Percentiles rank a stretch among this genome's conserved stretches.
Evolutionary conservation across 2,888 invertebrate genomes (phyloP).

Genomic region (Sinohyriopsis cumingii): DNA sequence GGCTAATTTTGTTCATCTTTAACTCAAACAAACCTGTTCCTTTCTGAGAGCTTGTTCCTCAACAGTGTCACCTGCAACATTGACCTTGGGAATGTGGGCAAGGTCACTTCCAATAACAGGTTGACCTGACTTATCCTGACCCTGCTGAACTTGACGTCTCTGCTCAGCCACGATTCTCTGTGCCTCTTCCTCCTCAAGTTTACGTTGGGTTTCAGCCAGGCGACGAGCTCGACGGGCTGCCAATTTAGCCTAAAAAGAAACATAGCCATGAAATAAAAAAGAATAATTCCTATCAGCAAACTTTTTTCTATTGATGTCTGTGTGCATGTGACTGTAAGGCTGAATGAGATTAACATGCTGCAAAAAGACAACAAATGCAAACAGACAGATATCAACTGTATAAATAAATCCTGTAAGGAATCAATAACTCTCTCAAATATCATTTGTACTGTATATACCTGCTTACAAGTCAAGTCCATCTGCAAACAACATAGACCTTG

Average conservation of each 20-base stretch:
- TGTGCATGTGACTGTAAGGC: no score
- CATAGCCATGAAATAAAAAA: background rate
- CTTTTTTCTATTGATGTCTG: no score
- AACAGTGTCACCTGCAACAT: conserved; percentile 34
- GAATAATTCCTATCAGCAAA: no score
- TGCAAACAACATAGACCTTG: no score
- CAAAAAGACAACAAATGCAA: no score
- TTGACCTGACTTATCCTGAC: conserved; percentile 13
- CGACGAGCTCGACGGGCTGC: conserved; percentile 53
- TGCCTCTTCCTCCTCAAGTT: conserved; percentile 60
- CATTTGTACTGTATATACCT: no score
- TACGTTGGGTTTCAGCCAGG: conserved; percentile 51
- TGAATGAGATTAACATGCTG: no score
- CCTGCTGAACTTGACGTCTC: conserved; percentile 56
- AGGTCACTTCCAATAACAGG: conserved; percentile 8
- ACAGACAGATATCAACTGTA: no score
- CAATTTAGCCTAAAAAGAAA: conserved; percentile 57
- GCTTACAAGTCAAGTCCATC: no score
- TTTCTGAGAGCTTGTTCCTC: conserved; percentile 65
- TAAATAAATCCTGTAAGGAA: no score
- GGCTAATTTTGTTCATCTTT: background rate
- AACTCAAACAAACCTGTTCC: conserved; percentile 56
- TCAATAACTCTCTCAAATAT: no score
- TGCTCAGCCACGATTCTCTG: conserved; percentile 63
- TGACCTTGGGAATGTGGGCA: conserved; percentile 28